Conservation (phyloP, 92 coral and sea anemone species). For the Parazoanthus atlanticus region DNA sequence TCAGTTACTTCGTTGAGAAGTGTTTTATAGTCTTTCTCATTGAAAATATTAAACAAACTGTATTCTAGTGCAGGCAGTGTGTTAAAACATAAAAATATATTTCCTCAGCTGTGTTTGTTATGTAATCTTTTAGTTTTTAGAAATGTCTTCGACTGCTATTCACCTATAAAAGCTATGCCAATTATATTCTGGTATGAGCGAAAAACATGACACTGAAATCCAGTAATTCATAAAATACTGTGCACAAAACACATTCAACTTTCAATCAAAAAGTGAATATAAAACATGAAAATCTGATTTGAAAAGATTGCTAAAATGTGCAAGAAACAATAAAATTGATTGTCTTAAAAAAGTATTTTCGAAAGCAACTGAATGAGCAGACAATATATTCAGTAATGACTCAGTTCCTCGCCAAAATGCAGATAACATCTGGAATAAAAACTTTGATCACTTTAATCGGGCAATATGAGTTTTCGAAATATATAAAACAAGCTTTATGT, state of each 20-base stretch:
- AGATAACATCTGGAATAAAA: background rate
- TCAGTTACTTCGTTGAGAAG: background rate
- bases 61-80: background rate
- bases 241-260: background rate
- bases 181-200: no score
- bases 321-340: background rate
- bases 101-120: conserved; percentile 9
- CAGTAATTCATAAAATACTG: background rate
- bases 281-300: background rate
- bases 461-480: background rate
- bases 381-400: background rate
- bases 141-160: background rate
- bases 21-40: background rate
- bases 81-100: background rate
- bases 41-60: background rate
- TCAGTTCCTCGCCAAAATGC: background rate
- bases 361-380: background rate
- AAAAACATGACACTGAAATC: background rate
- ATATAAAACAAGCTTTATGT: background rate
- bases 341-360: background rate
- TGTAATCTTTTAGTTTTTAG: background rate
- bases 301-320: background rate
- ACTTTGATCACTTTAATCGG: background rate
- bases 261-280: background rate
- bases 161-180: background rate